Conservation (phyloP, 2,888 invertebrate species). For the Melanotus villosus region DNA sequence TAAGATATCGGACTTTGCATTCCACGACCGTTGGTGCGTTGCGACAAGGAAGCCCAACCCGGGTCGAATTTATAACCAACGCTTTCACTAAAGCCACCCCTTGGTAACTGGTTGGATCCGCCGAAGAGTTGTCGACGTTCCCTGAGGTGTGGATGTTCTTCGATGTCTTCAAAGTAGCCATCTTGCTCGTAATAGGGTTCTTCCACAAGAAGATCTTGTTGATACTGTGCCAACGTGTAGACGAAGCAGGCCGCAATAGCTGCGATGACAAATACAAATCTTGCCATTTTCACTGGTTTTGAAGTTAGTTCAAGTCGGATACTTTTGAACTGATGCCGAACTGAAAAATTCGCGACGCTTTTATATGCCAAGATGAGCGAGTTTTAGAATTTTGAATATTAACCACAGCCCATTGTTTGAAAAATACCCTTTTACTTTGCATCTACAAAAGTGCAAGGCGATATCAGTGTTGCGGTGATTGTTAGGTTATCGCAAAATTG, state of each 20-base stretch:
- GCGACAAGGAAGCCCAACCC: conserved; percentile 41
- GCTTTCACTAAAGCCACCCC: conserved; percentile 22
- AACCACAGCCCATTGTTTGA: too few species aligned
- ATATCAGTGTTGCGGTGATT: too few species aligned
- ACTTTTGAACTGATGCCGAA: too few species aligned
- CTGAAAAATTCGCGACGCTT: too few species aligned
- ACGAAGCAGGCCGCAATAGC: background rate
- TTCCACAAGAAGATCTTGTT: background rate
- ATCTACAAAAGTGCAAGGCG: too few species aligned
- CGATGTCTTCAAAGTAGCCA: background rate
- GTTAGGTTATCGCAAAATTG: too few species aligned
- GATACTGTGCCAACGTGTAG: background rate
- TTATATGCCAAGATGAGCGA: too few species aligned
- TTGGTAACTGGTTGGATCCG: conserved; percentile 12
- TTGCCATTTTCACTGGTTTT: background rate
- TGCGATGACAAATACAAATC: background rate
- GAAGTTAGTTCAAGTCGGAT: too few species aligned
- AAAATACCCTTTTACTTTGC: too few species aligned
- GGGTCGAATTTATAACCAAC: conserved; percentile 40
- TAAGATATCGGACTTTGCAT: conserved; percentile 18
- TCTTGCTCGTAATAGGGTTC: background rate
- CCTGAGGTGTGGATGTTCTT: background rate
- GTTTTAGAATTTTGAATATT: too few species aligned
- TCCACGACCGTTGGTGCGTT: conserved; percentile 26
- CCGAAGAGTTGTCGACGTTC: conserved; percentile 35